phyloP scores from a whole-genome alignment of 2,113 vertebrate species.

The Urocolius indicus region DNA sequence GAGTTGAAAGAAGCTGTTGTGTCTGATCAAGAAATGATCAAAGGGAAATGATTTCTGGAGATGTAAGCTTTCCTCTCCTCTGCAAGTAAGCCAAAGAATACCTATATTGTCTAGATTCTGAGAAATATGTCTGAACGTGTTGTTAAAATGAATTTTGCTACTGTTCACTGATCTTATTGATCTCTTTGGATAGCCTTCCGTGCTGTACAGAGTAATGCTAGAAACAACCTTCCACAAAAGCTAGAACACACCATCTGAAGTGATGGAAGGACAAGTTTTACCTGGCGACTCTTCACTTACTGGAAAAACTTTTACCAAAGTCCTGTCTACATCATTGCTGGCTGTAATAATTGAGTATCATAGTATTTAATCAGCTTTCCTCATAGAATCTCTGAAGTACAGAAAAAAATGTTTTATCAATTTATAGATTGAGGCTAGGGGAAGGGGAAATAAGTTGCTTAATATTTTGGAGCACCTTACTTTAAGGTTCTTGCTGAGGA shows the following conservation, averaged over 20 bases:
- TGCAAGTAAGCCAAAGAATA: background rate
- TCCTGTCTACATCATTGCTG: background rate
- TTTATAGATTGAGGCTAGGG: background rate
- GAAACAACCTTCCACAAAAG: background rate
- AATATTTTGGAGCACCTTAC: background rate
- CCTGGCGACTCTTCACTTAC: background rate
- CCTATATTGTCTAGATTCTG: background rate
- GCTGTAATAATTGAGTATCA: background rate
- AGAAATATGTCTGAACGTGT: conserved; percentile 30
- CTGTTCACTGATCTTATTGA: conserved; percentile 23
- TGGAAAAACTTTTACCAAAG: background rate
- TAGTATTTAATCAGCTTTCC: background rate
- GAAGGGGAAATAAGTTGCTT: background rate
- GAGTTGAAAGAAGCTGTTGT: background rate
- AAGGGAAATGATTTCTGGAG: conserved; percentile 13
- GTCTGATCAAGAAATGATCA: conserved; percentile 28
- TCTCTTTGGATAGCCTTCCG: background rate
- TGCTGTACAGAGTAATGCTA: background rate
- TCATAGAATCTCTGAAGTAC: background rate
- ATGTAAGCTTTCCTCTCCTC: background rate
- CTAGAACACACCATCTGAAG: background rate
- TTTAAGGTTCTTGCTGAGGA: background rate
- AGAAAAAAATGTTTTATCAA: background rate
- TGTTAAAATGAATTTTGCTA: conserved; percentile 45
- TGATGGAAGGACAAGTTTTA: background rate